Percentiles rank a stretch among this genome's conserved stretches.
phyloP scores from a whole-genome alignment of 2,888 invertebrate genomes.

The Stomorhina lunata region DNA sequence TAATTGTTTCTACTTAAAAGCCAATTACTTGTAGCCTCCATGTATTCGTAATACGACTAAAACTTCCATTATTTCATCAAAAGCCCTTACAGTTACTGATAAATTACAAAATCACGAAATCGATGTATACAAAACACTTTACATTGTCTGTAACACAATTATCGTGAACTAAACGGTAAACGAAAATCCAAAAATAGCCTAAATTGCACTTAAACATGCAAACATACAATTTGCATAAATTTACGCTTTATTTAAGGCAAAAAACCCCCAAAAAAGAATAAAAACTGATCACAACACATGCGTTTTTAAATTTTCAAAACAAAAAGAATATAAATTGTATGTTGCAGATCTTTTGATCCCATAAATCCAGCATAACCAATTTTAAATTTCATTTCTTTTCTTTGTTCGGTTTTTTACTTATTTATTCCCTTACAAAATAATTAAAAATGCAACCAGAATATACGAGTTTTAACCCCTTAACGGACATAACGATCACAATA shows the following conservation, averaged over 20 bases:
- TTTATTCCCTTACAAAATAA: slow-evolving; percentile 5
- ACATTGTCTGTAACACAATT: neutral
- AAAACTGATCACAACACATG: neutral
- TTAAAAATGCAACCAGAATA: slow-evolving; percentile 31
- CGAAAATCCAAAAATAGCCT: slow-evolving; percentile 23
- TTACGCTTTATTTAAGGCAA: slow-evolving; percentile 15
- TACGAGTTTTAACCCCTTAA: no score
- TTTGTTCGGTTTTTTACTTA: neutral
- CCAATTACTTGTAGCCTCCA: no score
- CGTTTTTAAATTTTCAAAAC: no score
- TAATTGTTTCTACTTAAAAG: no score
- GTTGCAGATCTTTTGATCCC: no score
- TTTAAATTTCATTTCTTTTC: neutral
- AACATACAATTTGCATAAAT: slow-evolving; percentile 41
- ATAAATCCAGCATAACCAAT: slow-evolving; percentile 18
- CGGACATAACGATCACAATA: no score
- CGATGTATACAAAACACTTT: neutral
- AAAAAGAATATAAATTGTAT: neutral
- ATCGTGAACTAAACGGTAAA: neutral
- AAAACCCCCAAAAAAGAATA: neutral
- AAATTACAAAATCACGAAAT: neutral
- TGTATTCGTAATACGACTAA: neutral
- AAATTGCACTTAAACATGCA: slow-evolving; percentile 39
- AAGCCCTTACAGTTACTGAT: neutral
- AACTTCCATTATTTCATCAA: no score